phyloP scores from a whole-genome alignment of 2,888 invertebrate species.

The Aphelenchoides bicaudatus region DNA sequence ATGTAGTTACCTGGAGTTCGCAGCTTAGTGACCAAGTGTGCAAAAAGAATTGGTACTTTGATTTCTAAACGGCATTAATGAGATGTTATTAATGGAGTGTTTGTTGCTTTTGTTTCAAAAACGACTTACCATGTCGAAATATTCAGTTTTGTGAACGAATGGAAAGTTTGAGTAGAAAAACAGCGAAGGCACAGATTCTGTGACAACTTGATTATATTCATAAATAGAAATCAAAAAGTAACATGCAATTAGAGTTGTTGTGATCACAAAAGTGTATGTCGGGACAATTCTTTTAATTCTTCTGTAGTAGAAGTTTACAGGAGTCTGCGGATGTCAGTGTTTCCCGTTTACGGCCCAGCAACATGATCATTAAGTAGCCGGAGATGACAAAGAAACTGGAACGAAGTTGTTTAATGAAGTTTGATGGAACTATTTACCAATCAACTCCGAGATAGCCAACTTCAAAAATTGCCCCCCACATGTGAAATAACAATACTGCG shows the following conservation, averaged over 20 bases:
- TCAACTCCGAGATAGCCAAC: too few relatives aligned
- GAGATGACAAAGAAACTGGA: constrained; percentile 21
- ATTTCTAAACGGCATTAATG: not conserved
- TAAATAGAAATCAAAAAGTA: not conserved
- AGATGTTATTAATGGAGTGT: not conserved
- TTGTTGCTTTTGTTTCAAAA: too few relatives aligned
- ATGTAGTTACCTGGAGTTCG: constrained; percentile 1
- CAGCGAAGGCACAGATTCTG: not conserved
- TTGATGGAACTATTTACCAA: too few relatives aligned
- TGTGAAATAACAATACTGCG: too few relatives aligned
- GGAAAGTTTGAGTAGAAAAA: constrained; percentile 9
- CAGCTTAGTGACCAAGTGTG: constrained; percentile 2
- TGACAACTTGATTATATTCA: not conserved
- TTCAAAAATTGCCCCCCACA: too few relatives aligned
- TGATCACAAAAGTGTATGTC: constrained; percentile 15
- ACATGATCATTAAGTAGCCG: constrained; percentile 14
- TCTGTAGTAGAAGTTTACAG: constrained; percentile 10
- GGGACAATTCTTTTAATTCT: constrained; percentile 16
- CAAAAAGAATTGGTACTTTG: constrained; percentile 2
- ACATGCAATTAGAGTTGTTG: not conserved
- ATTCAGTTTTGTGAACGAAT: constrained; percentile 2
- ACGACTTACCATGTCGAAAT: constrained; percentile 11
- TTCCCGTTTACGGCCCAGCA: not conserved
- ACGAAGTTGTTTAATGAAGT: too few relatives aligned
- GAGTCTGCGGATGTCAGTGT: not conserved